phyloP scores from a whole-genome alignment of 1,140 invertebrate species.

The Rhagoletis zephyria region DNA sequence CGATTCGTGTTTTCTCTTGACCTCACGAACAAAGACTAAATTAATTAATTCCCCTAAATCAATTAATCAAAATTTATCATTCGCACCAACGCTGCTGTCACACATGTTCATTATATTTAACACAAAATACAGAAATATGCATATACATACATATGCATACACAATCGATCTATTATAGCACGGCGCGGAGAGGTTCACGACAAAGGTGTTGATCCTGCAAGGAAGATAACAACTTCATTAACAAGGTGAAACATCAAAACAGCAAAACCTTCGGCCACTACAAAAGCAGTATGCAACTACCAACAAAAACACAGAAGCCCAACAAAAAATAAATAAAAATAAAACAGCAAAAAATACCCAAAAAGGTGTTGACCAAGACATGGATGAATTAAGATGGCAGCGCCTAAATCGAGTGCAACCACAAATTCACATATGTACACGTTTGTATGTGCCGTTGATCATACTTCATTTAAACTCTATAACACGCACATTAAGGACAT shows the following conservation, averaged over 20 bases:
- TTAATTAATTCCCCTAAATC: slow-evolving; percentile 56
- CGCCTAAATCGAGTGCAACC: background rate
- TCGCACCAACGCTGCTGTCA: slow-evolving; percentile 56
- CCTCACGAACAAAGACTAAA: slow-evolving; percentile 42
- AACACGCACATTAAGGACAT: slow-evolving; percentile 37
- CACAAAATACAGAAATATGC: background rate
- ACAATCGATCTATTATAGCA: background rate
- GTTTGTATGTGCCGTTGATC: background rate
- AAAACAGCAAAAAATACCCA: background rate
- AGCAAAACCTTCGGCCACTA: slow-evolving; percentile 46
- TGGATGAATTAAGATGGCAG: slow-evolving; percentile 47
- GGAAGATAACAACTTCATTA: slow-evolving; percentile 57
- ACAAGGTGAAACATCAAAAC: slow-evolving; percentile 54
- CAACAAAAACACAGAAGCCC: slow-evolving; percentile 1
- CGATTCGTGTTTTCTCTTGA: slow-evolving; percentile 5
- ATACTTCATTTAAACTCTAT: slow-evolving; percentile 35
- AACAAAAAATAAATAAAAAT: background rate
- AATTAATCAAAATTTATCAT: slow-evolving; percentile 59
- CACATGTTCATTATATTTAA: slow-evolving; percentile 42
- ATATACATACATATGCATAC: too few relatives aligned
- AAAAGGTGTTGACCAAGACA: slow-evolving; percentile 48
- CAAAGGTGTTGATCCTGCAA: slow-evolving; percentile 56
- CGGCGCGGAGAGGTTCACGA: slow-evolving; percentile 13
- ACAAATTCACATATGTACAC: background rate
- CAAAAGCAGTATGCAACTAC: background rate